Conservation (phyloP, 2,888 invertebrate genomes). For the Chrysina gloriosa region DNA sequence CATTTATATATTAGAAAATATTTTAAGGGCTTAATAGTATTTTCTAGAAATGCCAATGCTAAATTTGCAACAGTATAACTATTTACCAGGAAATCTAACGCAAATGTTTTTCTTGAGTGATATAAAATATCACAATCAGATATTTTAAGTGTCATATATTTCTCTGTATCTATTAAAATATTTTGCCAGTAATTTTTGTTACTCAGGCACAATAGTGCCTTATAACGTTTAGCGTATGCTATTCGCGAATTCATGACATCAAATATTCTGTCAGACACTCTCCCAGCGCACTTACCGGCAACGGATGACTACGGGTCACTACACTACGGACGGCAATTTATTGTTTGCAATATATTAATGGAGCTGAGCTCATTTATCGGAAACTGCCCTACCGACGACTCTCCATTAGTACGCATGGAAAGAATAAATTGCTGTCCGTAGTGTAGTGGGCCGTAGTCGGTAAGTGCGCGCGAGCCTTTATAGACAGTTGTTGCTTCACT, state of each 20-base stretch:
- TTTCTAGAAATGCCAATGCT: slow-evolving; percentile 41
- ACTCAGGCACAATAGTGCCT: slow-evolving; percentile 26
- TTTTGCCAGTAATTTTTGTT: slow-evolving; percentile 37
- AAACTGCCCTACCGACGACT: too few relatives aligned
- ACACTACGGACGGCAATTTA: too few relatives aligned
- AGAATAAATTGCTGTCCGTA: too few relatives aligned
- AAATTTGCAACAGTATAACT: slow-evolving; percentile 43
- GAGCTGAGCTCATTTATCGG: too few relatives aligned
- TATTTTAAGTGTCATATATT: slow-evolving; percentile 45
- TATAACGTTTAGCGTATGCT: slow-evolving; percentile 30
- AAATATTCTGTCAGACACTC: slow-evolving; percentile 31
- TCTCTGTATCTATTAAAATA: too few relatives aligned
- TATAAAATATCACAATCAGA: slow-evolving; percentile 39
- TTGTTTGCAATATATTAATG: too few relatives aligned
- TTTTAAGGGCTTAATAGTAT: slow-evolving; percentile 29
- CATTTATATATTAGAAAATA: slow-evolving; percentile 46
- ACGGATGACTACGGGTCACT: too few relatives aligned
- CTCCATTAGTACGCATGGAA: too few relatives aligned
- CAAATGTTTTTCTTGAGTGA: slow-evolving; percentile 48
- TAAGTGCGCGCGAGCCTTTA: too few relatives aligned
- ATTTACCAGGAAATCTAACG: slow-evolving; percentile 46
- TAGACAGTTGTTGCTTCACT: slow-evolving; percentile 40
- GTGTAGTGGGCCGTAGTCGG: too few relatives aligned
- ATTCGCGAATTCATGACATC: slow-evolving; percentile 42
- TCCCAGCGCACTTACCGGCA: too few relatives aligned